Conservation (phyloP, 2,113 vertebrate species). For the Phalacrocorax aristotelis region DNA sequence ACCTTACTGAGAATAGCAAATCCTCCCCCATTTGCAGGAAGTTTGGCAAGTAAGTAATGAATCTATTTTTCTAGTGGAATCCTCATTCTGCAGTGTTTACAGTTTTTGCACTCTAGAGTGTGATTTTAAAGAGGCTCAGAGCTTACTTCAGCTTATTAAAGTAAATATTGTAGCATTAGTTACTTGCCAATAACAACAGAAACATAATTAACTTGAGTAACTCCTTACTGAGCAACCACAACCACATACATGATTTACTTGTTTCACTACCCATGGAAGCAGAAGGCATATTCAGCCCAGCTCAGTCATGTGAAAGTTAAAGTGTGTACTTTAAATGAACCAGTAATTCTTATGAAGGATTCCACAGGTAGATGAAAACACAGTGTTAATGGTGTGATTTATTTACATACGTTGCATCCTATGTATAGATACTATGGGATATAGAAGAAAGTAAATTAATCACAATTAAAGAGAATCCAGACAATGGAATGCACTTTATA, state of each 20-base stretch:
- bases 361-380: background rate
- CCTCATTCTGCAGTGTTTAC: background rate
- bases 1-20: background rate
- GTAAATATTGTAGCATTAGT: constrained; percentile 29
- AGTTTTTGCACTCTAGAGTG: background rate
- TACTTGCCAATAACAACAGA: constrained; percentile 50
- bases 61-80: background rate
- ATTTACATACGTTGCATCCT: background rate
- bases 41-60: background rate
- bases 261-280: background rate
- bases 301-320: accelerated
- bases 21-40: background rate
- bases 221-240: background rate
- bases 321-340: background rate
- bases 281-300: background rate
- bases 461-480: background rate
- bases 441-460: background rate
- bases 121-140: constrained; percentile 23
- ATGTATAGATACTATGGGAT: background rate
- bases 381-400: background rate
- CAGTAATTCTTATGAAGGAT: background rate
- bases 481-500: background rate
- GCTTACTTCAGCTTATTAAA: constrained; percentile 40
- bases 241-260: background rate
- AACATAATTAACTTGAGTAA: constrained; percentile 40